Conservation (phyloP, 1,140 invertebrate genomes). For the Drosophila ananassae region DNA sequence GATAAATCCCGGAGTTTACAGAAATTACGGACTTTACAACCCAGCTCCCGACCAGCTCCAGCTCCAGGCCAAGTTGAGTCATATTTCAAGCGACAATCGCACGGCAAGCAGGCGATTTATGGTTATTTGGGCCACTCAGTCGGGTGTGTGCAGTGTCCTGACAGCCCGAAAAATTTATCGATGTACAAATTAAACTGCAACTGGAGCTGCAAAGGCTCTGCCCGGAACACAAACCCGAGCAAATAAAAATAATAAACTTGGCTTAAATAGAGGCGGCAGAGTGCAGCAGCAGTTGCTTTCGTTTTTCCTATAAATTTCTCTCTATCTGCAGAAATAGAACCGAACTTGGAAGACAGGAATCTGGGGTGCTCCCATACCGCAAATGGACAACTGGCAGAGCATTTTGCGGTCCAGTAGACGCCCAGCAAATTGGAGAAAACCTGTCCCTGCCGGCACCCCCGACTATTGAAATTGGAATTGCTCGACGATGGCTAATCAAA, state of each 20-base stretch:
- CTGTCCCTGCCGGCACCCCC: background rate
- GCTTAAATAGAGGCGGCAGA: background rate
- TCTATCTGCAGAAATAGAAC: slow-evolving; percentile 43
- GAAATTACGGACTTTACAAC: slow-evolving; percentile 4
- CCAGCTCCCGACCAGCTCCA: background rate
- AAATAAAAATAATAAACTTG: slow-evolving; percentile 36
- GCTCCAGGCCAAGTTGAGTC: slow-evolving; percentile 49
- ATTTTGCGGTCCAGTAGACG: slow-evolving; percentile 63
- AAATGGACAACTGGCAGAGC: slow-evolving; percentile 65
- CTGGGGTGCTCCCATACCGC: slow-evolving; percentile 17
- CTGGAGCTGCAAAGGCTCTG: slow-evolving; percentile 25
- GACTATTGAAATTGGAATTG: slow-evolving; percentile 64
- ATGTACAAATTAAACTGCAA: slow-evolving; percentile 81
- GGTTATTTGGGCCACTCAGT: slow-evolving; percentile 57
- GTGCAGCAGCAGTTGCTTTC: slow-evolving; percentile 52
- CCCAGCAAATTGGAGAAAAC: slow-evolving; percentile 56
- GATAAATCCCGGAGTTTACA: slow-evolving; percentile 30
- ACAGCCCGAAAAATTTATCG: slow-evolving; percentile 79
- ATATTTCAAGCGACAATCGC: slow-evolving; percentile 74
- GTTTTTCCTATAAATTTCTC: slow-evolving; percentile 73
- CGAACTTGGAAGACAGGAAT: slow-evolving; percentile 11
- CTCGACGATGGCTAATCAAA: slow-evolving; percentile 57
- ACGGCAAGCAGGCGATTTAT: slow-evolving; percentile 65
- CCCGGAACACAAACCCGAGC: slow-evolving; percentile 46
- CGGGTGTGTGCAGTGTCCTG: slow-evolving; percentile 41